phyloP scores from a whole-genome alignment of 2,113 vertebrate species.

The Pelobates fuscus region DNA sequence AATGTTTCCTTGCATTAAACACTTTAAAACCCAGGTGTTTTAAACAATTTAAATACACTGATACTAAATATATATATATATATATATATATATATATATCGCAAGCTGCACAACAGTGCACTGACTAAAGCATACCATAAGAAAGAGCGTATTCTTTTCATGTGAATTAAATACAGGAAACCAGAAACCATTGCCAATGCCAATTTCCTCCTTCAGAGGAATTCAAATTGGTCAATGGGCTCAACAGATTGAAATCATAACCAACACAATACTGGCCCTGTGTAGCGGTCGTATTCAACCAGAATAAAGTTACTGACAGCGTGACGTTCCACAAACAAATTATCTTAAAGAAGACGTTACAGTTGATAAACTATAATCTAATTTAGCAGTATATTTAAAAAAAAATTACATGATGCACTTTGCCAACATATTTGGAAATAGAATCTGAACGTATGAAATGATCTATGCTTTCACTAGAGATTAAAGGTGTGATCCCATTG shows the following conservation, averaged over 20 bases:
- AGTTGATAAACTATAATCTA: constrained; percentile 6
- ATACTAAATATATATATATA: too few relatives aligned
- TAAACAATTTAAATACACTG: too few relatives aligned
- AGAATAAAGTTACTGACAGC: background rate
- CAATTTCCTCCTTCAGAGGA: constrained; percentile 8
- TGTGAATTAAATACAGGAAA: background rate
- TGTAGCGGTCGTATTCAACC: background rate
- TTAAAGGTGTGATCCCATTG: constrained; percentile 24
- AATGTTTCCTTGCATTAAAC: too few relatives aligned
- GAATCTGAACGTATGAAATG: background rate
- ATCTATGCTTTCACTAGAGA: background rate
- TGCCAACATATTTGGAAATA: background rate
- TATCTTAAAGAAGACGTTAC: constrained; percentile 12
- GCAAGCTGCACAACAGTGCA: background rate
- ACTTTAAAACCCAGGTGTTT: too few relatives aligned
- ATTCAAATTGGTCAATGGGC: background rate
- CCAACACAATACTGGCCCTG: background rate
- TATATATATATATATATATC: too few relatives aligned
- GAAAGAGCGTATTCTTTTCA: background rate
- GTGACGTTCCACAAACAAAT: constrained; percentile 6
- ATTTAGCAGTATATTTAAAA: background rate
- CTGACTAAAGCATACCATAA: background rate
- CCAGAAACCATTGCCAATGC: background rate
- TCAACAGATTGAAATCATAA: background rate
- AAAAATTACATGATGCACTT: background rate